Evolutionary conservation across 2,888 invertebrate genomes (phyloP).

Genomic region (Drosophila ustulata): DNA sequence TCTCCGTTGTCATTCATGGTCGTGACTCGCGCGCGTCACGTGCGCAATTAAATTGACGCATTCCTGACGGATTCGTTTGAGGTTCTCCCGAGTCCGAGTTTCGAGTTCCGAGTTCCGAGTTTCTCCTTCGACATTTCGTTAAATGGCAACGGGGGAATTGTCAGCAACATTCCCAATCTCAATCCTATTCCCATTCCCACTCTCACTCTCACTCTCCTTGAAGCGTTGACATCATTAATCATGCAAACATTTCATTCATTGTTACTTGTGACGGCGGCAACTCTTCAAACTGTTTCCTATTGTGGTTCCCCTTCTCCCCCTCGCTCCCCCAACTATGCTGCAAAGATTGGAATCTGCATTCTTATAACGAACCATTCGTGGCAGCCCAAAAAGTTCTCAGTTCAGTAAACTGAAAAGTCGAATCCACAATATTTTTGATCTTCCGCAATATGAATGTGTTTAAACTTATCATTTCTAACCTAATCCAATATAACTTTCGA

Average conservation of each 20-base stretch:
- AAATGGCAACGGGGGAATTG: constrained; percentile 61
- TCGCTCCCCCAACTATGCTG: not conserved
- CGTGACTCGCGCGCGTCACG: constrained; percentile 67
- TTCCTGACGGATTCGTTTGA: constrained; percentile 71
- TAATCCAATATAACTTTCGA: too few relatives aligned
- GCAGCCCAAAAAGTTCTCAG: not conserved
- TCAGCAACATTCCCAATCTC: not conserved
- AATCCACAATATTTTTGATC: too few relatives aligned
- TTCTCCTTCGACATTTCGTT: too few relatives aligned
- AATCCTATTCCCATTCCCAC: not conserved
- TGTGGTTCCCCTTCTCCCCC: constrained; percentile 22
- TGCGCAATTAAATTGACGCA: constrained; percentile 83
- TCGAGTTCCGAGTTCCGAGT: too few relatives aligned
- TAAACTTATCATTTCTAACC: too few relatives aligned
- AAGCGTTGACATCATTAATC: constrained; percentile 66
- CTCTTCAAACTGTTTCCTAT: constrained; percentile 31
- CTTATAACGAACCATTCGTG: not conserved
- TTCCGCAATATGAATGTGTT: too few relatives aligned
- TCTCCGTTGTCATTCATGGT: constrained; percentile 46
- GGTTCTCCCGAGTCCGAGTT: constrained; percentile 5
- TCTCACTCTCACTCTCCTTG: not conserved
- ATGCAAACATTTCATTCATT: constrained; percentile 36
- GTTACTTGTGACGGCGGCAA: constrained; percentile 25
- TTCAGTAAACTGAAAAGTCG: too few relatives aligned
- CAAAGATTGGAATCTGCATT: constrained; percentile 8